phyloP scores from a whole-genome alignment of 2,797 vertebrate species.

The Rhadinocentrus ornatus region DNA sequence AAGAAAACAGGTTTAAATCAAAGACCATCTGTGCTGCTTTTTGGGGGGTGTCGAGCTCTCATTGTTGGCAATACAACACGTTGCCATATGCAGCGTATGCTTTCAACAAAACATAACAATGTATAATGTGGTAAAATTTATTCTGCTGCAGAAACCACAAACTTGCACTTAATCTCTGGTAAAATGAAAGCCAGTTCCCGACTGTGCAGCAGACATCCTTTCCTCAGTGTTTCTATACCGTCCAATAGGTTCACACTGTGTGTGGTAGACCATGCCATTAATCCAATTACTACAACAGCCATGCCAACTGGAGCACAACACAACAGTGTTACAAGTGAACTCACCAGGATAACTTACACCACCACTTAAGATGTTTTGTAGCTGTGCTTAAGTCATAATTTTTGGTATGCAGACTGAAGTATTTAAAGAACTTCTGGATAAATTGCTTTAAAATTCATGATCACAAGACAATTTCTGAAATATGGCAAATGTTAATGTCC shows the following conservation, averaged over 20 bases:
- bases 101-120: slow-evolving; percentile 52
- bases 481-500: background rate
- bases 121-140: slow-evolving; percentile 52
- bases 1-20: slow-evolving; percentile 62
- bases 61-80: slow-evolving; percentile 39
- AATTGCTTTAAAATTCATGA: background rate
- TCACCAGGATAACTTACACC: background rate
- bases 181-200: slow-evolving; percentile 48
- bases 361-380: background rate
- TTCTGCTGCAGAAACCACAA: slow-evolving; percentile 43
- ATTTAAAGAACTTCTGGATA: background rate
- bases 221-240: slow-evolving; percentile 26
- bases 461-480: background rate
- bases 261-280: slow-evolving; percentile 59
- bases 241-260: slow-evolving; percentile 43
- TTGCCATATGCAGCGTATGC: slow-evolving; percentile 53
- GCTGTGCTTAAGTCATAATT: slow-evolving; percentile 1
- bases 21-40: slow-evolving; percentile 37
- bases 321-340: slow-evolving; percentile 9
- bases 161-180: slow-evolving; percentile 32
- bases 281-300: slow-evolving; percentile 64
- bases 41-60: slow-evolving; percentile 20
- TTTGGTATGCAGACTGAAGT: background rate
- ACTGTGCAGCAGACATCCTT: slow-evolving; percentile 35
- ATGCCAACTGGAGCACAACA: slow-evolving; percentile 39